These are phyloP conservation scores for Halocynthia aurantium DNA, from an alignment of 23 tunicate genomes.

Conservation along the genomic window DNA sequence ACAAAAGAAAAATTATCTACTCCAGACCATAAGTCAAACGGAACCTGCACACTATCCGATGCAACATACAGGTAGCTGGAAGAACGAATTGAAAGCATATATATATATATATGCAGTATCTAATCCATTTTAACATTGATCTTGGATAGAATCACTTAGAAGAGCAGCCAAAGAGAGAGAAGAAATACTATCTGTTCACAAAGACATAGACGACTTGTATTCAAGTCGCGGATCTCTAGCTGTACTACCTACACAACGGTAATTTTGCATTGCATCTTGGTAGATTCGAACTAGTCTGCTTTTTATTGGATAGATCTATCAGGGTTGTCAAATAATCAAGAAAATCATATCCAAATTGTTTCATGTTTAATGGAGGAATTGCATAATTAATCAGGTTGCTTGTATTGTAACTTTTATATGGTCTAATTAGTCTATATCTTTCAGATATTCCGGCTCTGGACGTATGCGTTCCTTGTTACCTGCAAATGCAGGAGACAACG, in stretches of 20 bases:
- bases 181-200: conserved; percentile 6
- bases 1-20: background rate
- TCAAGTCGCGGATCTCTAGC: conserved; percentile 11
- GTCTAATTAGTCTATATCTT: background rate
- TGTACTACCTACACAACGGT: background rate
- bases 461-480: conserved; percentile 56
- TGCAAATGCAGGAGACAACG: conserved; percentile 40
- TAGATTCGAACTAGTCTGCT: too few species aligned
- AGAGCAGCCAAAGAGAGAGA: background rate
- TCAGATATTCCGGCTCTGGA: conserved; percentile 5
- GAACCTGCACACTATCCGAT: background rate
- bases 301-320: background rate
- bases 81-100: too few species aligned
- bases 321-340: background rate
- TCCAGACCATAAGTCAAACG: background rate
- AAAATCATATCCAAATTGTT: background rate
- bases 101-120: background rate
- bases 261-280: too few species aligned
- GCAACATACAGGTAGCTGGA: background rate
- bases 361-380: background rate
- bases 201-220: conserved; percentile 66
- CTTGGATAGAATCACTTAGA: too few species aligned
- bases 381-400: background rate
- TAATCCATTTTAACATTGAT: too few species aligned
- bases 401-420: background rate